Base-by-base conservation (phyloP, 2,797 vertebrate genomes). In the Macropodus opercularis region DNA sequence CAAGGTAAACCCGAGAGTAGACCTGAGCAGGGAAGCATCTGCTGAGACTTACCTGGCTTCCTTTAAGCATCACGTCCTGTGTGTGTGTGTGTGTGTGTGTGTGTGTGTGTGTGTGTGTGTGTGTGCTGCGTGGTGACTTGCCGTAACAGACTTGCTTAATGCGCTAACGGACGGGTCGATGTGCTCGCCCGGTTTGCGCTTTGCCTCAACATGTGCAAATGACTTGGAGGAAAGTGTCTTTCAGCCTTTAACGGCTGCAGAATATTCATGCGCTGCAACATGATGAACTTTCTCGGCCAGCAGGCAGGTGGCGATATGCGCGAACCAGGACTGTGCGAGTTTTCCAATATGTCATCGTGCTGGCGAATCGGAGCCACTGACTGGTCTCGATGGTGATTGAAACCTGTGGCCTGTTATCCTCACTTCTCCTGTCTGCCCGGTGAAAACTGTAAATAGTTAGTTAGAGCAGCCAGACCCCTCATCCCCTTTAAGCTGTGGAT, bases 251-350 rank as follows among this genome's bases (percentile, higher is more conserved):
- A 77, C 80, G 68, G 69, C 70, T 79, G 74, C 81, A 69, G 76
- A 79, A 74, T 83, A 78, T 63, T 81, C 75, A 80, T 76, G 46
- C 21, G 34, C 58, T 56, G 70, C 38, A 29, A 35, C 43, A 54
- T 15, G 24, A 55, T 77, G 87, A 74, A 85, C 15, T 83, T 72
- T 72, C 72, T 4, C 41, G 3, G 34, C 15, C 71, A 61, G 69
- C 89, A 89, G 89, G 85, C 83, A 93, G 93, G 80, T 92, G 93
- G 93, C 92, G 90, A 72, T 75, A 56, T 87, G 83, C 29, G 79
- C 80, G 82, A 88, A 74, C 53, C 66, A 44, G 59, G 52, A 60
- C 32, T 22, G 42, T 61, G 32, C 14, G 64, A 76, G 53, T 82
- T 79, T 69, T 43, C 77, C 79, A 70, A 44, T 71, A 57, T 71